Conservation (phyloP, 2,113 vertebrate genomes). For the Manacus vitellinus region DNA sequence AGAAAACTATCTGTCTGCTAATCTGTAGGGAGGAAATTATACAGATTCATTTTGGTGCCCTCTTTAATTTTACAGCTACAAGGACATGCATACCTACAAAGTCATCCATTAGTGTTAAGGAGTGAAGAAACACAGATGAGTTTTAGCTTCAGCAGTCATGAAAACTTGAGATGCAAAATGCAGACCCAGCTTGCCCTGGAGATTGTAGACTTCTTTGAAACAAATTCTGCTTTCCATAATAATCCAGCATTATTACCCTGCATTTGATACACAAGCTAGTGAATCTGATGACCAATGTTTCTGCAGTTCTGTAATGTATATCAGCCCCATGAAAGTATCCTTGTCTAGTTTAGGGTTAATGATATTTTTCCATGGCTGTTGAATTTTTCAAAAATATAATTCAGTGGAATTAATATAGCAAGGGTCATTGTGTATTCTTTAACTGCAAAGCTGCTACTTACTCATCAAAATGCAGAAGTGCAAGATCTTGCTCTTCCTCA, state of each 20-base stretch:
- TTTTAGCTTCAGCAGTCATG: background rate
- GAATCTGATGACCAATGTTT: background rate
- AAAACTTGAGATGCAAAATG: background rate
- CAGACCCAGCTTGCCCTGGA: background rate
- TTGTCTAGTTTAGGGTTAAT: background rate
- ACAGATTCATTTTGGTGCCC: background rate
- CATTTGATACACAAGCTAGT: rapidly evolving
- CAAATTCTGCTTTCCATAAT: background rate
- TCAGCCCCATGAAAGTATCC: background rate
- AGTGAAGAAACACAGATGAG: background rate
- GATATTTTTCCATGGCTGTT: background rate
- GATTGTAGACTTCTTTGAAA: background rate
- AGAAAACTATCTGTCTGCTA: background rate
- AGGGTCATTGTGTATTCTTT: background rate
- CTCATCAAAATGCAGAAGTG: background rate
- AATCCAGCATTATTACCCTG: background rate
- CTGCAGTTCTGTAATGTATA: background rate
- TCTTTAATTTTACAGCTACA: background rate
- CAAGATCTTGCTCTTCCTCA: background rate
- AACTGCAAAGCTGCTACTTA: background rate
- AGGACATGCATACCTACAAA: background rate
- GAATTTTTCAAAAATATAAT: background rate
- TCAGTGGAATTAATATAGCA: background rate
- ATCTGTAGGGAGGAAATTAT: background rate
- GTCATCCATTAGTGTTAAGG: background rate